Evolutionary conservation across 53 echinoderm and acorn worm species (phyloP).

Genomic region (Temnopleurus reevesii): DNA sequence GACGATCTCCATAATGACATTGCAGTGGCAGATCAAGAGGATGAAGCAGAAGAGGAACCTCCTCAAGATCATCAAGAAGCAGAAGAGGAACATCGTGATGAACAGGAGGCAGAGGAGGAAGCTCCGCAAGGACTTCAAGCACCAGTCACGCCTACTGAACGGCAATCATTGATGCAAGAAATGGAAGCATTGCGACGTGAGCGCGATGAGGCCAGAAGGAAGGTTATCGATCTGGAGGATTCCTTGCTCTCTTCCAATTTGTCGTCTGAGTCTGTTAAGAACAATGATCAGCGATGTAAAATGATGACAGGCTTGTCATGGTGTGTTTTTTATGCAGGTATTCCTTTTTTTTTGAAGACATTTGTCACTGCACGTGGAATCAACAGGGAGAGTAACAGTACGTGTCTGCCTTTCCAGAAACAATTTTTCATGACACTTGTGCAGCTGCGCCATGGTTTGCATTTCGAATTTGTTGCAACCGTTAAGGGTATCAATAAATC

Average conservation of each 20-base stretch:
- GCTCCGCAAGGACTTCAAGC: background rate
- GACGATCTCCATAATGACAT: background rate
- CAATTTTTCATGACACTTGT: constrained; percentile 58
- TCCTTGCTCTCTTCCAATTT: background rate
- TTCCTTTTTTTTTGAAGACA: constrained; percentile 25
- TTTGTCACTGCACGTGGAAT: background rate
- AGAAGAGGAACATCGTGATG: background rate
- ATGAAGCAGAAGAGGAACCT: background rate
- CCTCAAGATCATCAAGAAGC: background rate
- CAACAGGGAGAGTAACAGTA: constrained; percentile 18
- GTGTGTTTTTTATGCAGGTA: constrained; percentile 34
- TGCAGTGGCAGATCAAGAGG: background rate
- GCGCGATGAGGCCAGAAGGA: background rate
- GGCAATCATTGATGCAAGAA: background rate
- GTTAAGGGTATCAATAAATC: constrained; percentile 23
- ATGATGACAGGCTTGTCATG: constrained; percentile 49
- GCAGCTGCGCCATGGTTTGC: constrained; percentile 40
- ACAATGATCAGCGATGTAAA: constrained; percentile 47
- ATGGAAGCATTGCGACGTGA: constrained; percentile 21
- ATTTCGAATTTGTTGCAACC: constrained; percentile 53
- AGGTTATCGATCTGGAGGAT: background rate
- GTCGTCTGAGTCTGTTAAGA: background rate
- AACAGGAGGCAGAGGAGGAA: no score
- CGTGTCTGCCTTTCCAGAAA: constrained; percentile 26
- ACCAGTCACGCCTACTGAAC: background rate